Base-by-base conservation (phyloP, 1,140 invertebrate genomes). In the Nasonia vitripennis region DNA sequence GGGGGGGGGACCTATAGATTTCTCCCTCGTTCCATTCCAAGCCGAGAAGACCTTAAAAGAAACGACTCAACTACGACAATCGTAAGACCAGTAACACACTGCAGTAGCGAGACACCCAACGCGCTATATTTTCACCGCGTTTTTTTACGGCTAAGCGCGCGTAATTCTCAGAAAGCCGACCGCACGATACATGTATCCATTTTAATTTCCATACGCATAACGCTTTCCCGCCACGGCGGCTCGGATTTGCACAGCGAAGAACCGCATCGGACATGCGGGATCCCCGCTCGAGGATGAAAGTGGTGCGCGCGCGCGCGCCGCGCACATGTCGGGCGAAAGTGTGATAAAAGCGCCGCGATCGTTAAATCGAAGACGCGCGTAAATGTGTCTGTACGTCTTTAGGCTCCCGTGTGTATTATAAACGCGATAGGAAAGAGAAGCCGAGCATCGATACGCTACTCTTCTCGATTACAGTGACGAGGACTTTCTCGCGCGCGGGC, bases 271-370 rank as follows among this genome's bases (percentile, higher is more conserved):
- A 55, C 12, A 9, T 1, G 45, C 70, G 14, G 70, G 23, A 62
- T 71, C 51, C 14, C 20, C 31, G 41, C 27, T 27, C 75, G 48
- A 41, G 55, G 34, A 80, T 41, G 77, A 78, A 78, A 78, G 77
- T 67, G 27, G 51, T 62, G 78, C 41, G 67, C 23, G 31, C 23
- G 51, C 34, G 78, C 41, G 67, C 37, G 31, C 23, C 12, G 1
- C 1, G 77, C 78, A 67, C 78, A 45, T 73, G 78, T 68, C 55
- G 31, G 51, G 83, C 83, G 83, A 85, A 85, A 85, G 83, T 85
- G 83, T 85, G 83, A 85, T 85, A 85, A 85, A 85, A 85, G 78
- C 51, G 9, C 6, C 3, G 78, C 70, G 27, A 27, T 80, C 83
- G 78, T 84, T 84, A 84, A 84, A 84, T 84, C 67, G 45, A 20